Evolutionary conservation across 2,113 vertebrate genomes (phyloP), one percentile per base, ranked within the genome.

Genomic region (Anoplopoma fimbria): DNA sequence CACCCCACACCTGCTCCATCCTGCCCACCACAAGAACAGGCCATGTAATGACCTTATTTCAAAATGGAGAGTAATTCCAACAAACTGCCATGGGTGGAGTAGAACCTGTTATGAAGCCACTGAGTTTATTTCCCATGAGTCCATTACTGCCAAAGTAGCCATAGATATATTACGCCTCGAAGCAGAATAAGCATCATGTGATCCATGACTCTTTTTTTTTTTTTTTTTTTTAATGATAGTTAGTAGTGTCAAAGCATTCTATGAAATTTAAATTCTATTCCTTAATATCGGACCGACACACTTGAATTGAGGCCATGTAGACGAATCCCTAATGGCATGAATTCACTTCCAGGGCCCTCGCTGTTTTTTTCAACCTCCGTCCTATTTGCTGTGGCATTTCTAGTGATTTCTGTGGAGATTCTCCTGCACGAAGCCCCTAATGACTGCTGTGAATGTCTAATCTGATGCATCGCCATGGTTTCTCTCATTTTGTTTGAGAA

Each of bases 71-170:
- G 83, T 89, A 88, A 91, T 91, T 91, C 89, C 80, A 69, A 69
- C 81, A 85, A 86, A 89, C 75, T 73, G 90, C 89, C 87, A 90
- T 61, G 60, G 87, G 86, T 86, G 88, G 84, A 89, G 69, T 68
- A 74, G 70, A 86, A 81, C 88, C 58, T 9, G 85, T 85, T 81
- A 81, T 88, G 60, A 86, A 89, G 75, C 69, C 13, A 53, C 90
- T 19, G 82, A 81, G 61, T 88, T 91, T 92, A 93, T 93, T 93
- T 93, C 93, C 90, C 91, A 74, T 29, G 93, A 88, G 91, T 86
- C 79, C 75, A 83, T 89, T 87, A 88, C 75, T 31, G 61, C 76
- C 72, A 81, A 88, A 90, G 87, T 77, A 90, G 82, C 86, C 74
- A 75, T 74, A 82, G 86, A 89, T 74, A 87, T 91, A 90, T 93